phyloP scores from a whole-genome alignment of 2,113 vertebrate genomes.

The Hippocampus barbouri region DNA sequence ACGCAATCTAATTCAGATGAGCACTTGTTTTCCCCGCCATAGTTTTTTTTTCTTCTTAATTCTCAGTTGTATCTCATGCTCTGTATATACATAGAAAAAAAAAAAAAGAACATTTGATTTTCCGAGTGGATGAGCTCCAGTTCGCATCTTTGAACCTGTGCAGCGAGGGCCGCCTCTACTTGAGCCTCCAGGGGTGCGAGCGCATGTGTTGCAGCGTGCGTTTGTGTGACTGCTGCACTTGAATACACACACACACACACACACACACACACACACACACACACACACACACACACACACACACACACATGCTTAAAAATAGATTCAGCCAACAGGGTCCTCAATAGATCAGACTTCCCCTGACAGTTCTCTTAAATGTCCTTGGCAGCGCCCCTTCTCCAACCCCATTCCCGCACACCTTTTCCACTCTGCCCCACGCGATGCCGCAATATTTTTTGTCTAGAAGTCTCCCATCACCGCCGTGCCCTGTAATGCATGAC shows the following conservation, averaged over 20 bases:
- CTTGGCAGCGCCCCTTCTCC: conserved; percentile 64
- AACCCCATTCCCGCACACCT: conserved; percentile 48
- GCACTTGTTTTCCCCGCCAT: background rate
- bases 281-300: conserved; percentile 7
- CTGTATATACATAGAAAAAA: background rate
- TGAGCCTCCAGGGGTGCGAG: conserved; percentile 7
- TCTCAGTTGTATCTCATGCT: conserved; percentile 22
- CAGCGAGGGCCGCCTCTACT: conserved; percentile 26
- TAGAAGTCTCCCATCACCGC: conserved; percentile 59
- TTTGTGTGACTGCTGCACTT: conserved; percentile 11
- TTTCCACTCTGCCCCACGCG: conserved; percentile 60
- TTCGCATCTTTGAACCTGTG: conserved; percentile 47
- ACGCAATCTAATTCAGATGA: conserved; percentile 12
- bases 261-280: no score
- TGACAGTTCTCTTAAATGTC: conserved; percentile 77
- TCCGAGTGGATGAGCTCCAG: conserved; percentile 41
- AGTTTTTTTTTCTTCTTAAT: conserved; percentile 1
- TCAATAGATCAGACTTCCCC: conserved; percentile 67
- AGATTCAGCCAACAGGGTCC: conserved; percentile 58
- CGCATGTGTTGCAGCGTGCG: conserved; percentile 8
- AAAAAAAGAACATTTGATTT: conserved; percentile 41
- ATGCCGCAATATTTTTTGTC: conserved; percentile 68
- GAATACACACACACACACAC: background rate
- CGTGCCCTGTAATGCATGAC: conserved; percentile 58
- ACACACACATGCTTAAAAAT: conserved; percentile 37